These are phyloP conservation scores for Prinia subflava DNA, from an alignment of 2,113 vertebrate species.

Conservation along the genomic window DNA sequence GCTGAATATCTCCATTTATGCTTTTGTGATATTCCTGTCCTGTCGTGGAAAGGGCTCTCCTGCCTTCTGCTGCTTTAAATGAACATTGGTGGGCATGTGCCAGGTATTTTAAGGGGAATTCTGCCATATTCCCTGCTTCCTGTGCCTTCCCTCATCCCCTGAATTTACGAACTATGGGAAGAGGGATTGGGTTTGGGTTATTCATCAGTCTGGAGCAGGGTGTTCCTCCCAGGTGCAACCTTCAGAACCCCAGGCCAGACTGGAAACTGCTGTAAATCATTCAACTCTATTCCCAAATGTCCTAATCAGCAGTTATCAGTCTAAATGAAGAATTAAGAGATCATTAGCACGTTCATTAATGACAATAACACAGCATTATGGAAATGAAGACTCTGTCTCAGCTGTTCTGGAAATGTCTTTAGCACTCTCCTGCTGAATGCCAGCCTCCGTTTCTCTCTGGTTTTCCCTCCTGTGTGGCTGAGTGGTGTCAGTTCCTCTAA, in stretches of 20 bases:
- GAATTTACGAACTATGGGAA: neutral
- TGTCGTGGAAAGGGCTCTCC: neutral
- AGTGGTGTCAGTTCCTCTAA: neutral
- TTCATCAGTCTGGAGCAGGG: neutral
- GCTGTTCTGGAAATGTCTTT: neutral
- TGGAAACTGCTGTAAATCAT: neutral
- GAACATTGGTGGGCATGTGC: neutral
- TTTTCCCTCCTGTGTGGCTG: neutral
- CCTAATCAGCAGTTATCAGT: neutral
- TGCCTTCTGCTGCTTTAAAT: neutral
- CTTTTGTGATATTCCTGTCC: neutral
- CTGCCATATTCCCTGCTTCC: accelerated
- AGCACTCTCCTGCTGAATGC: neutral
- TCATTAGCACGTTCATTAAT: constrained; percentile 12
- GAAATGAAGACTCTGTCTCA: constrained; percentile 2
- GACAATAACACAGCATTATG: neutral
- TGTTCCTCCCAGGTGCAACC: neutral
- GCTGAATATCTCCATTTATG: neutral
- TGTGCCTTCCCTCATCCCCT: neutral
- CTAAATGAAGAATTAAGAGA: constrained; percentile 18
- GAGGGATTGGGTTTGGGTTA: neutral
- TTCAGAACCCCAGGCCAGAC: neutral
- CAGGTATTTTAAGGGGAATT: neutral
- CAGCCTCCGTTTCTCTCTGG: neutral
- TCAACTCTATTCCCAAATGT: neutral